Percentiles rank a stretch among this genome's conserved stretches.
phyloP scores from a whole-genome alignment of 2,888 invertebrate genomes.

The Melanchra persicariae region DNA sequence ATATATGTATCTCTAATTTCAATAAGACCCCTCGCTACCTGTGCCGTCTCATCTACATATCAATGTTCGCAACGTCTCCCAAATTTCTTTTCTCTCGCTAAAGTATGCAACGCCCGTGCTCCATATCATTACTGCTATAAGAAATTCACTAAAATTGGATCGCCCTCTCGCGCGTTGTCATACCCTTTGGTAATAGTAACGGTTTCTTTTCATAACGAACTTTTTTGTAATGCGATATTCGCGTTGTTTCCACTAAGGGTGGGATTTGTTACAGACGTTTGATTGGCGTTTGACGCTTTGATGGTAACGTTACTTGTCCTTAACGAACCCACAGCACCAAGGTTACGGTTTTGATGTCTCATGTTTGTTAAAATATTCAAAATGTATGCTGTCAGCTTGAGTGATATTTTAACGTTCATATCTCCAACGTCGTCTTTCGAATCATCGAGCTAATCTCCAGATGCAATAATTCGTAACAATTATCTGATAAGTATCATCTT shows the following conservation, averaged over 20 bases:
- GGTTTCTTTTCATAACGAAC: constrained; percentile 90
- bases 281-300: constrained; percentile 83
- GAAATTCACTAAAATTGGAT: constrained; percentile 89
- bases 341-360: constrained; percentile 43
- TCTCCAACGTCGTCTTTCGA: constrained; percentile 46
- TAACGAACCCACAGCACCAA: constrained; percentile 66
- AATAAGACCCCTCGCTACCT: constrained; percentile 88
- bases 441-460: constrained; percentile 74
- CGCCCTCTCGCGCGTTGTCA: constrained; percentile 86
- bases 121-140: constrained; percentile 87
- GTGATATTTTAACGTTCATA: constrained; percentile 56
- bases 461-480: constrained; percentile 88
- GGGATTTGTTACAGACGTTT: constrained; percentile 81
- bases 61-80: constrained; percentile 87
- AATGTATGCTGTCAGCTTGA: constrained; percentile 47
- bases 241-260: constrained; percentile 88
- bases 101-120: constrained; percentile 89
- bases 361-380: constrained; percentile 56
- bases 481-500: constrained; percentile 89
- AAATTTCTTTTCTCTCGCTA: constrained; percentile 88
- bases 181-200: constrained; percentile 89
- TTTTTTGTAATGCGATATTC: constrained; percentile 89
- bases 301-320: constrained; percentile 79
- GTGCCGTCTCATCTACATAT: constrained; percentile 89
- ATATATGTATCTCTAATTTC: constrained; percentile 88